phyloP scores from a whole-genome alignment of 2,888 invertebrate genomes.

The Oegoconia quadripuncta region DNA sequence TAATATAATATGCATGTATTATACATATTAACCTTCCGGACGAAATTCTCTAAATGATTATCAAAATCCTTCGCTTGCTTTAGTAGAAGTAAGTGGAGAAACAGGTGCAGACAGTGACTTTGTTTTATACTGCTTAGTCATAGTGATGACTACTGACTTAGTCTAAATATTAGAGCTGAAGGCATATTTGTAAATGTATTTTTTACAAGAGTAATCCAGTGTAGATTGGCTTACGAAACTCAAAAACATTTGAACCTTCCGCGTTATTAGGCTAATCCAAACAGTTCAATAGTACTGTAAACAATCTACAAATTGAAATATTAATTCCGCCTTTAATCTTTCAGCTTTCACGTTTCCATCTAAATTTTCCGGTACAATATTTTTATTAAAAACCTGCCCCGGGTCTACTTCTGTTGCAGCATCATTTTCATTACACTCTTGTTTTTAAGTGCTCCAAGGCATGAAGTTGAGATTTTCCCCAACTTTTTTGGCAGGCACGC shows the following conservation, averaged over 20 bases:
- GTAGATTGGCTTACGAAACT: no score
- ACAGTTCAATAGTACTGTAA: not conserved
- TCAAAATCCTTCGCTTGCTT: no score
- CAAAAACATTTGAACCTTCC: no score
- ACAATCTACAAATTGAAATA: not conserved
- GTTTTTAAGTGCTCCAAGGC: conserved; percentile 4
- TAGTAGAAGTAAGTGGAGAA: no score
- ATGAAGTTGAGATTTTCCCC: conserved; percentile 1
- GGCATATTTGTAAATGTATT: no score
- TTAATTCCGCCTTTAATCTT: not conserved
- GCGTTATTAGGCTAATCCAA: no score
- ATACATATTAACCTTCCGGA: conserved; percentile 2
- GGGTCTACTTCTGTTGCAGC: conserved; percentile 6
- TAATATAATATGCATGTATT: not conserved
- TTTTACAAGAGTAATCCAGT: no score
- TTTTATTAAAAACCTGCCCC: conserved; percentile 8
- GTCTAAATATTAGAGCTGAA: no score
- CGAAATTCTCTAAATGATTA: no score
- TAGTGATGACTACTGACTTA: no score
- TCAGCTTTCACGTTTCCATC: conserved; percentile 1
- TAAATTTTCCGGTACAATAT: conserved; percentile 3
- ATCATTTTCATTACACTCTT: conserved; percentile 4
- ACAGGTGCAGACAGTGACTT: no score
- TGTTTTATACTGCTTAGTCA: no score
- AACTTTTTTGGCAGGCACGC: not conserved